Evolutionary conservation across 2,888 invertebrate genomes (phyloP).

Genomic region (Eustalomyia histrio): DNA sequence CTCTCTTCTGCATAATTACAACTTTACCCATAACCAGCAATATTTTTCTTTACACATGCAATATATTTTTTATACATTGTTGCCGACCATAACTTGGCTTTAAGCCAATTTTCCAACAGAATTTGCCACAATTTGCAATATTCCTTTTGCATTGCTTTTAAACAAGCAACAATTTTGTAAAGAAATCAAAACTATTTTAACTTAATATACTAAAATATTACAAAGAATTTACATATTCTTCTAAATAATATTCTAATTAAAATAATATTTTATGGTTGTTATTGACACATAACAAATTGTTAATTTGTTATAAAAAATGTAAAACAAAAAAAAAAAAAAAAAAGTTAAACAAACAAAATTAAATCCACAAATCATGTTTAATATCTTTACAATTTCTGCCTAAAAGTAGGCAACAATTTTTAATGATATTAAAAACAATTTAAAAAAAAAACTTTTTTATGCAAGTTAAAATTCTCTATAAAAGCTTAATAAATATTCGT

Average conservation of each 20-base stretch:
- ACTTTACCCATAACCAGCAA: too few relatives aligned
- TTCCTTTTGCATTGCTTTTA: not conserved
- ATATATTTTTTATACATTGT: not conserved
- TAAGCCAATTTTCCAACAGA: slow-evolving; percentile 18
- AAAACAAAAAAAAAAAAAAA: not conserved
- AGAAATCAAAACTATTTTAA: slow-evolving; percentile 25
- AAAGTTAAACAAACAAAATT: not conserved
- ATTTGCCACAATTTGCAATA: slow-evolving; percentile 28
- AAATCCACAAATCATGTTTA: too few relatives aligned
- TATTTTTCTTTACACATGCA: not conserved
- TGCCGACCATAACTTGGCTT: not conserved
- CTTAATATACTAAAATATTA: too few relatives aligned
- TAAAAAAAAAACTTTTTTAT: not conserved
- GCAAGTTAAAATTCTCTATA: not conserved
- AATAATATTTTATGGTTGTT: slow-evolving; percentile 29
- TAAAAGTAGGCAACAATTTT: slow-evolving; percentile 17
- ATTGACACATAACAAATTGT: slow-evolving; percentile 42
- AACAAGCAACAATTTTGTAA: slow-evolving; percentile 18
- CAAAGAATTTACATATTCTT: too few relatives aligned
- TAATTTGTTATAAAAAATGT: slow-evolving; percentile 21
- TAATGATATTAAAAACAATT: not conserved
- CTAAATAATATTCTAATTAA: not conserved
- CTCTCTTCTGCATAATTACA: too few relatives aligned
- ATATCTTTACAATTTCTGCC: not conserved
- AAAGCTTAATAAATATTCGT: not conserved